Base-by-base conservation (phyloP, 2,113 vertebrate genomes). In the Beaufortia kweichowensis region DNA sequence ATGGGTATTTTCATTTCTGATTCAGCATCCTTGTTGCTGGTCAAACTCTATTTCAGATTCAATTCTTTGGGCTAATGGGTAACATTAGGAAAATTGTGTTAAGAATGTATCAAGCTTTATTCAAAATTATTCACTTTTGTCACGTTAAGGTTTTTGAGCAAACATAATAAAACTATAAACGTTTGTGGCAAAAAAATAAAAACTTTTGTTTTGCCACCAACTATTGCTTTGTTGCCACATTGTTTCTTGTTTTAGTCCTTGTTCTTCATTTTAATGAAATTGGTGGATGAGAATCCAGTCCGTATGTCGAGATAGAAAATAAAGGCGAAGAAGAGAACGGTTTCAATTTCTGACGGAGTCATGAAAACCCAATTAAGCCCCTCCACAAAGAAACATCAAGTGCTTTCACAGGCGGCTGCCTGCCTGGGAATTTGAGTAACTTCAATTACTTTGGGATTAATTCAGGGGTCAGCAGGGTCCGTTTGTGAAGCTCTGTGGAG, bases 401-500 rank as follows among this genome's bases (percentile, higher is more conserved):
- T 70, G 23, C 59, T 76, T 82, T 61, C 77, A 75, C 78, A 63
- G 10, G 75, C 41, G 50, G 33, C 1, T 0, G 64, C 79, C 76
- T 55, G 0, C 67, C 84, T 9, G 10, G 79, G 82, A 84, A 81
- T 79, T 35, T 43, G 82, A 79, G 79, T 77, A 73, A 23, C 69
- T 84, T 89, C 82, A 81, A 59, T 72, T 85, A 76, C 79, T 87
- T 83, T 80, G 83, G 78, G 81, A 80, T 82, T 89, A 26, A 80
- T 85, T 78, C 82, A 70, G 83, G 81, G 53, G 73, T 88, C 53
- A 81, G 28, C 53, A n/a, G 72, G 70, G 48, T 82, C 89, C 26
- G 35, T 84, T 82, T 70, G 76, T 80, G 41, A 84, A 56, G 80
- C 83, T 57, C 84, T 76, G 73, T 24, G 14, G 28, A 62, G 59